Evolutionary conservation across 2,888 invertebrate species (phyloP).

Genomic region (Iselma pallidipennis): DNA sequence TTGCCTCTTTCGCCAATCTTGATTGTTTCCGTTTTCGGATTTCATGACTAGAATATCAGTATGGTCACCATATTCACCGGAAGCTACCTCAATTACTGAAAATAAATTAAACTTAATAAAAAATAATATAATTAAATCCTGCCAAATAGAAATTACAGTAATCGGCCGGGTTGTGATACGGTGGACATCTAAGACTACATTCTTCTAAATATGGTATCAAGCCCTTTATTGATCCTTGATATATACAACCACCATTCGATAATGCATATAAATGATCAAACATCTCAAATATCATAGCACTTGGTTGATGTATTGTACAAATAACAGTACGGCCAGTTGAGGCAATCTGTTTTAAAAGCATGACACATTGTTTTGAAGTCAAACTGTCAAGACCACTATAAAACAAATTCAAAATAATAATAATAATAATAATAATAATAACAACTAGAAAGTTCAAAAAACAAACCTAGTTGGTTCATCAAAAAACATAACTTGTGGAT

Average conservation of each 20-base stretch:
- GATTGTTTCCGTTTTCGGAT: constrained; percentile 66
- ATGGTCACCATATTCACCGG: constrained; percentile 73
- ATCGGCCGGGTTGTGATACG: constrained; percentile 84
- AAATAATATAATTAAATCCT: constrained; percentile 1
- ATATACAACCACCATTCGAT: constrained; percentile 77
- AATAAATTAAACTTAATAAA: constrained; percentile 18
- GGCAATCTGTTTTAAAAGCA: constrained; percentile 79
- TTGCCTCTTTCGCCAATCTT: constrained; percentile 59
- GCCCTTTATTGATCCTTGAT: constrained; percentile 75
- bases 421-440: not conserved
- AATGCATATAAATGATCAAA: constrained; percentile 88
- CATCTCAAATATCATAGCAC: constrained; percentile 82
- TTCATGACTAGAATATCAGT: constrained; percentile 60
- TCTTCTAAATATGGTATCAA: constrained; percentile 77
- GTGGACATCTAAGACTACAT: constrained; percentile 76
- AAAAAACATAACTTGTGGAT: constrained; percentile 90
- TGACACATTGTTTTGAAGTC: constrained; percentile 80
- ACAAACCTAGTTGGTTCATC: constrained; percentile 81
- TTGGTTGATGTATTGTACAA: constrained; percentile 91
- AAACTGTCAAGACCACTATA: constrained; percentile 78
- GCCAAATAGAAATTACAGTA: constrained; percentile 45
- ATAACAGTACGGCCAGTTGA: constrained; percentile 83
- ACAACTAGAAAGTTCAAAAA: not conserved
- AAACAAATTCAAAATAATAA: not conserved
- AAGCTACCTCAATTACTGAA: constrained; percentile 79